Conservation (phyloP, 2,797 vertebrate species). For the Buceros bicornis region DNA sequence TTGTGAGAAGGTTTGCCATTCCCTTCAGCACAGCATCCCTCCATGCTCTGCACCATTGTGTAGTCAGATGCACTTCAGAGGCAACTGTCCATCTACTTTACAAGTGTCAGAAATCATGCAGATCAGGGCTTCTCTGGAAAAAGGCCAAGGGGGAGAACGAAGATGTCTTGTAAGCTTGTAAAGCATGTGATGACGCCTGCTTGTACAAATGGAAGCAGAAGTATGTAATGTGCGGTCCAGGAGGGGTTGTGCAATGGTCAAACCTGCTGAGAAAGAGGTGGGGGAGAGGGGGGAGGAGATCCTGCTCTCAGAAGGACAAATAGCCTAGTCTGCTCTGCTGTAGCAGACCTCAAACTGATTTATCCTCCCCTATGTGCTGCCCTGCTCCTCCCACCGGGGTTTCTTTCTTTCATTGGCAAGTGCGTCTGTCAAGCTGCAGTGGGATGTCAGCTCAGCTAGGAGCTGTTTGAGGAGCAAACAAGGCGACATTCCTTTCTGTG, state of each 20-base stretch:
- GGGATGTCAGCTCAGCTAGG: neutral
- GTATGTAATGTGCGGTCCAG: neutral
- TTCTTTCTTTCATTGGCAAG: neutral
- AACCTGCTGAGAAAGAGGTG: neutral
- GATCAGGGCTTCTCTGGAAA: neutral
- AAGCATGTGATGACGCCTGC: neutral
- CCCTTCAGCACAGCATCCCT: neutral
- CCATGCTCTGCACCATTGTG: rapidly evolving
- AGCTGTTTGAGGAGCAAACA: neutral
- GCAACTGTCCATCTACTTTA: neutral
- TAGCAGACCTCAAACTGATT: neutral
- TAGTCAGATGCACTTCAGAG: neutral
- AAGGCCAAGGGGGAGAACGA: neutral
- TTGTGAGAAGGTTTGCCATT: neutral
- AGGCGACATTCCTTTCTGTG: neutral
- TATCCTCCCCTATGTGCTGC: neutral
- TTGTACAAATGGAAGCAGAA: neutral
- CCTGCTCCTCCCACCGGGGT: neutral
- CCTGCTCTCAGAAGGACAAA: neutral
- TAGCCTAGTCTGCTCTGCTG: neutral
- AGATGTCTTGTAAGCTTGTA: neutral
- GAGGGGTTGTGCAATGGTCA: neutral
- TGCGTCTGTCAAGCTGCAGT: neutral
- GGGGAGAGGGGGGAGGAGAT: neutral
- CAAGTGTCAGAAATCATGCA: neutral